Conservation (phyloP, 2,797 vertebrate genomes). For the Tiaroga cobitis region DNA sequence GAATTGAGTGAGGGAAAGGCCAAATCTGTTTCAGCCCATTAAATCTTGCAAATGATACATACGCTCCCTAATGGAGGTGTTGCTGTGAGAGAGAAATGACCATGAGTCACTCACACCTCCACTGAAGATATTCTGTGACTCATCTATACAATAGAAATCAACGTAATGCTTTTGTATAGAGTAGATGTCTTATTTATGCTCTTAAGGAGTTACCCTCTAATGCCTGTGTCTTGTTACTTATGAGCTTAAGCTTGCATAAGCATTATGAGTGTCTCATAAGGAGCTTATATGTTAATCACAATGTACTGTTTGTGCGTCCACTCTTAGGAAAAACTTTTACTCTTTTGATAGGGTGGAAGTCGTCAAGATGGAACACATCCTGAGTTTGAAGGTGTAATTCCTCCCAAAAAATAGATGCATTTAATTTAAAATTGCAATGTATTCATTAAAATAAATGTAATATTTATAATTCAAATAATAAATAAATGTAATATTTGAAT, state of each 20-base stretch:
- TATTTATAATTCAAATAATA: background rate
- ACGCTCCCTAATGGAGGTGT: conserved; percentile 38
- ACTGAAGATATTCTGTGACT: conserved; percentile 31
- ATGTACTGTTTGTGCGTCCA: background rate
- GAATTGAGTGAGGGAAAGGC: conserved; percentile 47
- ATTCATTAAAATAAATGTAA: background rate
- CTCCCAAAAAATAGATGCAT: too few relatives aligned
- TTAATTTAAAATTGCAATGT: background rate
- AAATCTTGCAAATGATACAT: conserved; percentile 60
- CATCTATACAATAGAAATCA: conserved; percentile 34
- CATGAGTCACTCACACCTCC: conserved; percentile 25
- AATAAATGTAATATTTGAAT: background rate
- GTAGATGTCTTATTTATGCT: conserved; percentile 45
- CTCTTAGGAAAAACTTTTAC: background rate
- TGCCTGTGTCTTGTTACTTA: conserved; percentile 42
- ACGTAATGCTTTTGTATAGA: conserved; percentile 22
- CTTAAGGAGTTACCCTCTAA: conserved; percentile 39
- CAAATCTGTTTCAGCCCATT: conserved; percentile 50
- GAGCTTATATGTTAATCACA: conserved; percentile 48
- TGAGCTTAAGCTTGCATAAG: conserved; percentile 49
- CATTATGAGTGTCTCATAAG: conserved; percentile 40
- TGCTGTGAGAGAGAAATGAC: conserved; percentile 34
- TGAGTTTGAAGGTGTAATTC: background rate
- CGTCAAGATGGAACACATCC: background rate
- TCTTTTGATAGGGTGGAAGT: background rate